Evolutionary conservation across 2,797 vertebrate genomes (phyloP), one percentile per base, ranked within the genome.

Genomic region (Pelobates cultripes): DNA sequence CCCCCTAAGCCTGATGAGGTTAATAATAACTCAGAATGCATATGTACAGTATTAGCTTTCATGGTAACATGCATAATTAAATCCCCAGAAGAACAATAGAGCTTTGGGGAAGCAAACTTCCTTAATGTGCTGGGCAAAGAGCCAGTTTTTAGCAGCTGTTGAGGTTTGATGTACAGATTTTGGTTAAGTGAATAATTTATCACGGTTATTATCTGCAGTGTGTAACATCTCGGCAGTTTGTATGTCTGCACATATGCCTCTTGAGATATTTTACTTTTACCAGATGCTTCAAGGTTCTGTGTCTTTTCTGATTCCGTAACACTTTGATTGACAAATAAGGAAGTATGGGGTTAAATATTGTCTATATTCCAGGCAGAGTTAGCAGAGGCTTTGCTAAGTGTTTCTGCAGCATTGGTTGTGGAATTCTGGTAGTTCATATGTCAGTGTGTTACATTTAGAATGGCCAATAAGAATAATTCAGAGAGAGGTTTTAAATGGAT

Each of bases 111-210:
- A 90, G 90, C 90, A 92, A 92, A 92, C 90, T 91, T 90, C 89
- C 90, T 91, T 92, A 92, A 90, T 91, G 89, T 89, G 87, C 87
- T 89, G 90, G 91, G 91, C 90, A 91, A 86, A 72, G 78, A 90
- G 91, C 91, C 91, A 92, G 89, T 87, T 89, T 90, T 89, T 90
- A 91, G 91, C 91, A 92, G 91, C 91, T 92, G 92, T 90, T 90
- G 88, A 88, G 90, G 90, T 89, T 90, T 92, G 91, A 92, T 92
- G 90, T 91, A 90, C 90, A 90, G 91, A 91, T 92, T 92, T 91
- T 92, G 91, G 90, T 90, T 92, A 91, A 93, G 91, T 92, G 92
- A 92, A 92, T 92, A 91, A 91, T 93, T 92, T 91, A 92, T 91
- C 91, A 91, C 82, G 88, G 89, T 90, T 92, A 90, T 90, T 92